Base-by-base conservation (phyloP, 2,888 invertebrate species). In the Cepaea hortensis region DNA sequence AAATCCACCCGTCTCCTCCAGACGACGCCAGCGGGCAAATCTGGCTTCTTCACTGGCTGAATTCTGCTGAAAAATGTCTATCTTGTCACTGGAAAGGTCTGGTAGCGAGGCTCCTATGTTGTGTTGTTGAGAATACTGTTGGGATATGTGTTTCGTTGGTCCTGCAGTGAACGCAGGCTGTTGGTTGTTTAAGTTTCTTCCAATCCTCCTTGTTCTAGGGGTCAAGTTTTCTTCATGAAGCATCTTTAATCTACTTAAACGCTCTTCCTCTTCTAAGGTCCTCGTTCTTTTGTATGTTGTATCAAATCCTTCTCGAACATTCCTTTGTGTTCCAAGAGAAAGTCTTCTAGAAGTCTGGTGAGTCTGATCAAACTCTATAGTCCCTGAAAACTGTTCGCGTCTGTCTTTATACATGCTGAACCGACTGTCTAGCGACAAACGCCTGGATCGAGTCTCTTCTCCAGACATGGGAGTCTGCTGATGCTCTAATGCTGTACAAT, bases 221-320 rank as follows among this genome's bases (percentile, higher is more conserved):
- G 85, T n/a, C 79, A 85, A 15, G 3, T 87, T 84, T n/a, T 87
- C 87, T 23, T 87, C 80, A n/a, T 87, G 87, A 13, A 87, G 80
- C 9, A 46, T 48, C 62, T 84, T 77, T 84, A 83, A 84, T 15
- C 87, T 55, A 9, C 55, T n/a, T 4, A 87, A 48, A 20, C 80
- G 70, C 13, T 87, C 87, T 23, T 72, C 80, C 20, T 87, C 87
- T 15, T 84, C 83, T n/a, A 79, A 65, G 15, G 87, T 76, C 23
- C 23, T 85, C 15, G 48, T 35, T n/a, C 68, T 73, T 50, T 50
- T 73, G 35, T n/a, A 6, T 81, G 72, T 3, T 4, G 6, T 46
- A n/a, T 13, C 48, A 9, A 15, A 11, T 18, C 55, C 72, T 35
- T 62, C 72, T 76, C 48, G 75, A 20, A 75, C 65, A 18, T 50